Evolutionary conservation across 2,797 vertebrate species (phyloP), one percentile per base, ranked within the genome.

Genomic region (Micrastur ruficollis): DNA sequence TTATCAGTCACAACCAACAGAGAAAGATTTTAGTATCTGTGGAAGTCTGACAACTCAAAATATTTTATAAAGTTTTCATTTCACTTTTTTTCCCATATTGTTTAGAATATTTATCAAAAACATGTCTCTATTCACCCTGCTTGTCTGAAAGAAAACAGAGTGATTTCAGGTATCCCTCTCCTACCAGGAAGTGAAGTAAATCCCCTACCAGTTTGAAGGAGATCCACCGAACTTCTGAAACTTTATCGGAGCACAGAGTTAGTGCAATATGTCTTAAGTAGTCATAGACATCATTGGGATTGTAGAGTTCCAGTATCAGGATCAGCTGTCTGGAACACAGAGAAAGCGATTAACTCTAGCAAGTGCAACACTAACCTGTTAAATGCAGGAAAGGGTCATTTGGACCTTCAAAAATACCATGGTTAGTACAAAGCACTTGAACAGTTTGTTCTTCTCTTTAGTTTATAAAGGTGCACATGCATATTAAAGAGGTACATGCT

Each of bases 161-260:
- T 26, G 6, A 74, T 74, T 90, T 65, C 73, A 79, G 62, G 36
- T 46, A 38, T 66, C 23, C 56, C 65, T 80, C 40, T 82, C 68
- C 79, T 78, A 46, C 25, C 72, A 90, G 70, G 29, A 81, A 61
- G 38, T 31, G 25, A 93, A 65, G 50, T 52, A 70, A 71, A 86
- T 8, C 36, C 78, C 98, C 95, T 98, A 98, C 98, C 97, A 98
- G 96, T 71, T 76, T 98, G 97, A 98, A 98, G 81, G 98, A 98
- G 91, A 98, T 98, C 97, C 98, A 98, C 71, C 97, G 96, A 66
- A 98, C 98, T 97, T 98, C 97, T 9, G 98, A 98, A 16, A 98
- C 98, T 95, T 97, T 98, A 92, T 98, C 98, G 2, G 98, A 98
- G 94, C 98, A 98, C 21, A 98, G 97, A 36, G 97, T 98, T 9